Conservation (phyloP, 1,140 invertebrate species). For the Drosophila bocki region DNA sequence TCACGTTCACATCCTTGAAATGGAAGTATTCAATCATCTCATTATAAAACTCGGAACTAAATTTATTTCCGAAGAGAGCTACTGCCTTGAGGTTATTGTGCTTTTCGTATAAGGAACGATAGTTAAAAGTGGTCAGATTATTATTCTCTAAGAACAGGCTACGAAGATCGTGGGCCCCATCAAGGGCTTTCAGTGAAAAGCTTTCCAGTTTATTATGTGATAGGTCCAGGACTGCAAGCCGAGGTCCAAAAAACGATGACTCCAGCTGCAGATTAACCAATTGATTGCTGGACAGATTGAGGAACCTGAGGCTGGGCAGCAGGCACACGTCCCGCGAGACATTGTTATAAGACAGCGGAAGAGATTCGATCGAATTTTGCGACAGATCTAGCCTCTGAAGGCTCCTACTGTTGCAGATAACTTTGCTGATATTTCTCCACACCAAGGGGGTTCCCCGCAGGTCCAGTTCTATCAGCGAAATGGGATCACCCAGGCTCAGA, state of each 20-base stretch:
- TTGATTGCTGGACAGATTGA: slow-evolving; percentile 6
- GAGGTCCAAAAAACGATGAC: not conserved
- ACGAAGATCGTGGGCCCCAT: not conserved
- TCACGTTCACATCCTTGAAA: not conserved
- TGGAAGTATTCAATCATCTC: not conserved
- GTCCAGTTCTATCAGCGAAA: not conserved
- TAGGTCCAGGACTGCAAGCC: not conserved
- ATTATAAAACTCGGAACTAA: not conserved
- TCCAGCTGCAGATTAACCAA: not conserved
- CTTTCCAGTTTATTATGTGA: not conserved
- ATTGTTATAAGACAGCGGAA: not conserved
- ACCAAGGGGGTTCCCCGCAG: not conserved
- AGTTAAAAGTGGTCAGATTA: not conserved
- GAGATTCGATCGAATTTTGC: not conserved
- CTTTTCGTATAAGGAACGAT: not conserved
- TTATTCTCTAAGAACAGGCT: not conserved
- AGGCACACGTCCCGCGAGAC: not conserved
- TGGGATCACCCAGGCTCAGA: not conserved
- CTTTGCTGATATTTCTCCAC: not conserved
- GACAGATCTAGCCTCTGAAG: slow-evolving; percentile 6
- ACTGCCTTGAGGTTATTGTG: not conserved
- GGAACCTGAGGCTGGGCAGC: slow-evolving; percentile 1
- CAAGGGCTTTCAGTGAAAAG: not conserved
- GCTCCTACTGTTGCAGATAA: slow-evolving; percentile 1
- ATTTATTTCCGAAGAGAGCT: not conserved